Evolutionary conservation across 2,797 vertebrate genomes (phyloP).

Genomic region (Calcarius lapponicus): DNA sequence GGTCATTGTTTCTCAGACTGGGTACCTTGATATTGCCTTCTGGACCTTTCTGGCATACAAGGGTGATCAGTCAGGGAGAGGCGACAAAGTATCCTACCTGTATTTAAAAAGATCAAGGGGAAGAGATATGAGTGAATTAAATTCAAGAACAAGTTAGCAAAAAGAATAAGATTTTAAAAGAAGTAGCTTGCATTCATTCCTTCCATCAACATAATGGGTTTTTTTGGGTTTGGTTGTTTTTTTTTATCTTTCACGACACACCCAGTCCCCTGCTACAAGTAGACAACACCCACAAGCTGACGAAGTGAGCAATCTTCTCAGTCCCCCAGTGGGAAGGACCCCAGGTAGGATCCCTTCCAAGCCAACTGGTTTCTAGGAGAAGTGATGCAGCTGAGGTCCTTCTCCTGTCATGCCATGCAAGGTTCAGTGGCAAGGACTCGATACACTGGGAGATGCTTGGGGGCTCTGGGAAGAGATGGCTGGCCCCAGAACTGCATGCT

Average conservation of each 20-base stretch:
- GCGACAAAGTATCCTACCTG: background rate
- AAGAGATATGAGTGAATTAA: background rate
- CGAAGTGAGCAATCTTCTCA: background rate
- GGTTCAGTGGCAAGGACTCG: background rate
- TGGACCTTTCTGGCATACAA: background rate
- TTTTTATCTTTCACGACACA: rapidly evolving
- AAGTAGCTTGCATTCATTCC: background rate
- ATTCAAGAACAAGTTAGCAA: background rate
- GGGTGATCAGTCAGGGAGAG: background rate
- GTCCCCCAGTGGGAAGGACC: background rate
- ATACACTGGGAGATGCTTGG: background rate
- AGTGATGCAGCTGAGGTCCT: background rate
- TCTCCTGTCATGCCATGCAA: background rate
- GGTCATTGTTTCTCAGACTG: background rate
- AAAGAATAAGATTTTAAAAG: background rate
- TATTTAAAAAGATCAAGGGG: background rate
- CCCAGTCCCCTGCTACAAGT: background rate
- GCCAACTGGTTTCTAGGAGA: background rate
- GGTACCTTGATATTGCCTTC: background rate
- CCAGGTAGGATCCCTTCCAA: background rate
- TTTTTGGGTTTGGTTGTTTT: too few species aligned
- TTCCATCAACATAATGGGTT: background rate
- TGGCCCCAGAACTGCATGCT: background rate
- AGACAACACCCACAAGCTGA: background rate
- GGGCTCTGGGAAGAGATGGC: background rate